These are phyloP conservation scores for Copidosoma floridanum DNA, from an alignment of 1,140 invertebrate species.

Conservation along the genomic window DNA sequence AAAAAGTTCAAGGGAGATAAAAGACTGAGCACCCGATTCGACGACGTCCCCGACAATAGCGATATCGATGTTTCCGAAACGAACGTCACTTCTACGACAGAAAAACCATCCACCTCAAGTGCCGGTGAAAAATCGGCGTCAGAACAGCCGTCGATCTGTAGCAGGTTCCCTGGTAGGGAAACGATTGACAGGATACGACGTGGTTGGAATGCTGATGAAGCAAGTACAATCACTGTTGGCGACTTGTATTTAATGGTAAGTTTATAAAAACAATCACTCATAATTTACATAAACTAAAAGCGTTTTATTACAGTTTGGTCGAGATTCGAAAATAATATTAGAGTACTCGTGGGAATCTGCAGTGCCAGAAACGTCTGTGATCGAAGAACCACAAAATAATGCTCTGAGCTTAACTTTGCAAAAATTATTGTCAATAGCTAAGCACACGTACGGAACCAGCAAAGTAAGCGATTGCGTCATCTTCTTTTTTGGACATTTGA, in stretches of 20 bases:
- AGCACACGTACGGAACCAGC: conserved; percentile 52
- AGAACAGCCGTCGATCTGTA: conserved; percentile 33
- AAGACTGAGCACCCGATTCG: conserved; percentile 32
- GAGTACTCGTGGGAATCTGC: conserved; percentile 79
- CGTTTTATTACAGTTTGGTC: conserved; percentile 66
- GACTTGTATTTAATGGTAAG: conserved; percentile 85
- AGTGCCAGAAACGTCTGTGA: conserved; percentile 34
- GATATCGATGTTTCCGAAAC: conserved; percentile 48
- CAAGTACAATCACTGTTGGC: conserved; percentile 77
- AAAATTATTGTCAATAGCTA: conserved; percentile 64
- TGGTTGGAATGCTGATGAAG: conserved; percentile 77
- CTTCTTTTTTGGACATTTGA: conserved; percentile 1
- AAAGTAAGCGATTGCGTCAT: conserved; percentile 40
- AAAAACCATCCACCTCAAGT: conserved; percentile 31
- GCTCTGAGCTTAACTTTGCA: conserved; percentile 53
- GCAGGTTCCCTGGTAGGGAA: conserved; percentile 54
- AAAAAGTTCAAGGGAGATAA: conserved; percentile 51
- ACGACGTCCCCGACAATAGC: conserved; percentile 46
- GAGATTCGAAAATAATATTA: conserved; percentile 73
- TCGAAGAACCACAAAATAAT: conserved; percentile 35
- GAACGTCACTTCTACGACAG: conserved; percentile 31
- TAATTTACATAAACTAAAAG: conserved; percentile 9
- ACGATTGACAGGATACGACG: conserved; percentile 63
- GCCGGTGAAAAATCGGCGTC: conserved; percentile 36
- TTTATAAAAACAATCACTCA: conserved; percentile 20